A percentile compares a stretch with the other conserved stretches of the same genome.
These are phyloP conservation scores for Hydriomena furcata DNA, from an alignment of 2,888 invertebrate genomes.

Conservation along the genomic window DNA sequence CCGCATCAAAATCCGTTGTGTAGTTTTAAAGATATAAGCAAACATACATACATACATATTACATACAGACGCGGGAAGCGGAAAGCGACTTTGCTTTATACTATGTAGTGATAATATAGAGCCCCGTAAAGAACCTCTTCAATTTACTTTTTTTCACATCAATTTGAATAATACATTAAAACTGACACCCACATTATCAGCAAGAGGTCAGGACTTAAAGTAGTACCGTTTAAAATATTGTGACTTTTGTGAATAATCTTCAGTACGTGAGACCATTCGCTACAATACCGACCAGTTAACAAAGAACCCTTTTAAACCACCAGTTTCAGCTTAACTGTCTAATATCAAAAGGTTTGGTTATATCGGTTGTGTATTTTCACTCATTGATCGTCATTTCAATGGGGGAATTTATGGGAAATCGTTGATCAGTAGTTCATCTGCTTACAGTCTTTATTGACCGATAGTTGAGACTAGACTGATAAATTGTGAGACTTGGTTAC, in stretches of 20 bases:
- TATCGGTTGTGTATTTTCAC: slow-evolving; percentile 62
- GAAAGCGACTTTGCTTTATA: no score
- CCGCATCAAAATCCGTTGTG: no score
- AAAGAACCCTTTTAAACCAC: slow-evolving; percentile 5
- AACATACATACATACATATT: no score
- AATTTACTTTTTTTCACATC: slow-evolving; percentile 44
- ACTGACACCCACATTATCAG: slow-evolving; percentile 67
- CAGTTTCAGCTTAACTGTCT: not conserved
- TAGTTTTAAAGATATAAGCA: no score
- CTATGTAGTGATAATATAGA: no score
- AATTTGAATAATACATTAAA: slow-evolving; percentile 67
- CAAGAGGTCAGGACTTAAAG: slow-evolving; percentile 65
- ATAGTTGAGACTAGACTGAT: slow-evolving; percentile 57
- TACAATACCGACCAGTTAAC: slow-evolving; percentile 17
- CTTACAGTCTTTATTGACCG: slow-evolving; percentile 62
- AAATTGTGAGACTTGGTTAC: slow-evolving; percentile 26
- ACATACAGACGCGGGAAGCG: no score
- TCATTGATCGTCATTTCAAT: slow-evolving; percentile 75
- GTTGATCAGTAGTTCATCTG: slow-evolving; percentile 58
- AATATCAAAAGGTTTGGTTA: slow-evolving; percentile 29
- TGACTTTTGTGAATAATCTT: slow-evolving; percentile 69
- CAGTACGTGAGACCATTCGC: slow-evolving; percentile 36
- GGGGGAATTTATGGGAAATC: slow-evolving; percentile 64
- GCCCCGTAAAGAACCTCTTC: slow-evolving; percentile 31
- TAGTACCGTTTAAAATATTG: slow-evolving; percentile 75